phyloP scores from a whole-genome alignment of 2,113 vertebrate genomes.

The Phainopepla nitens region DNA sequence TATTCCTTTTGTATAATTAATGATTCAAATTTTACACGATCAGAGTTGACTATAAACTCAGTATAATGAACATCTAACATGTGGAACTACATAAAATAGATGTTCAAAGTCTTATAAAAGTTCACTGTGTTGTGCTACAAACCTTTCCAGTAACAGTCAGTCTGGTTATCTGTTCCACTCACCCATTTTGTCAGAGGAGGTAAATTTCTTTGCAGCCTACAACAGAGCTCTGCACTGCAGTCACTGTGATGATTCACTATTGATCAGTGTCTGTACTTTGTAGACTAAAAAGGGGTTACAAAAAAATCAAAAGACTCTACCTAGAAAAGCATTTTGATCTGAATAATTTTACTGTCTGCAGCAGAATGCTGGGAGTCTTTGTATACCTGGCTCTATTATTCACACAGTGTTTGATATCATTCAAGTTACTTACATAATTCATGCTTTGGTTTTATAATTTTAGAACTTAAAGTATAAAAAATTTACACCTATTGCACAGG shows the following conservation, averaged over 20 bases:
- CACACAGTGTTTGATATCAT: neutral
- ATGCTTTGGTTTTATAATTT: neutral
- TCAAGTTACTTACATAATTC: neutral
- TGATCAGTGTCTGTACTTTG: neutral
- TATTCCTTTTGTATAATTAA: neutral
- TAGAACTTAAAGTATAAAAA: neutral
- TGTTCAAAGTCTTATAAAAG: neutral
- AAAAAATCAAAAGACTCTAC: neutral
- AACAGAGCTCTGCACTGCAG: neutral
- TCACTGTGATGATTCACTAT: neutral
- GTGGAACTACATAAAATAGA: neutral
- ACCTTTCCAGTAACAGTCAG: neutral
- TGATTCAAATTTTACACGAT: neutral
- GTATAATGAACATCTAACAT: neutral
- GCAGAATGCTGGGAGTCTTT: neutral
- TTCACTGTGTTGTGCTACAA: neutral
- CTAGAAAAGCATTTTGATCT: neutral
- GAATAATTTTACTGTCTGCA: neutral
- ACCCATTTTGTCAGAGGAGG: neutral
- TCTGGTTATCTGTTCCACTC: neutral
- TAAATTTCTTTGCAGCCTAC: neutral
- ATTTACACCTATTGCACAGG: neutral
- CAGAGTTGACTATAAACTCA: neutral
- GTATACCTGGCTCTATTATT: neutral
- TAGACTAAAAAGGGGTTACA: neutral